These are phyloP conservation scores for Neopelma chrysocephalum DNA, from an alignment of 2,797 vertebrate genomes.

Conservation along the genomic window DNA sequence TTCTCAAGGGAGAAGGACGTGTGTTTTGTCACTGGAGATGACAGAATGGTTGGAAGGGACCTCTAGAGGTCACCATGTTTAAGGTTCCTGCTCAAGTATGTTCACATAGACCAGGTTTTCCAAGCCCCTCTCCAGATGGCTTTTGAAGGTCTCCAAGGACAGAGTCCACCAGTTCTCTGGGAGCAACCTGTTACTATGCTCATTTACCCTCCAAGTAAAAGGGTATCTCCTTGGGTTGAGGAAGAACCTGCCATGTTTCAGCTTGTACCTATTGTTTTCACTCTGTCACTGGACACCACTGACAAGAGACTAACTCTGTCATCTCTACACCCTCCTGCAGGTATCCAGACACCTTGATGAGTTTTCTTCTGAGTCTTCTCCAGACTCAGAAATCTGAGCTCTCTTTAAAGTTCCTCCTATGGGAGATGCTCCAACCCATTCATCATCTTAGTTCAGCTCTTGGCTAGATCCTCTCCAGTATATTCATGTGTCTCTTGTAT, in stretches of 20 bases:
- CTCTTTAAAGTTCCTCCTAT: accelerated
- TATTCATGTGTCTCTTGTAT: neutral
- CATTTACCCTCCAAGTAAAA: neutral
- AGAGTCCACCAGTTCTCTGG: neutral
- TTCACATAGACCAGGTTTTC: neutral
- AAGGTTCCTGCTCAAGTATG: neutral
- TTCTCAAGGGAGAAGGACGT: neutral
- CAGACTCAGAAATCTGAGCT: neutral
- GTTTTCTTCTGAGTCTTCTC: neutral
- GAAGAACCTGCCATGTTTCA: neutral
- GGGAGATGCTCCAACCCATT: neutral
- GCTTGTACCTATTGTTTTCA: neutral
- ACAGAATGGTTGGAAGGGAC: neutral
- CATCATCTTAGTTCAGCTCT: neutral
- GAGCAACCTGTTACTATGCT: neutral
- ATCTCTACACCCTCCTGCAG: neutral
- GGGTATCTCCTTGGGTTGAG: neutral
- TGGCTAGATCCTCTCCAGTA: neutral
- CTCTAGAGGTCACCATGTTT: neutral
- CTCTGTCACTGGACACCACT: neutral
- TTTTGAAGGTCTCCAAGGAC: neutral
- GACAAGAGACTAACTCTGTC: neutral
- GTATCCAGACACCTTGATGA: neutral
- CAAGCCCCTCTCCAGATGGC: neutral
- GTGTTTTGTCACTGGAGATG: neutral